Percentiles rank a stretch among this genome's conserved stretches.
phyloP scores from a whole-genome alignment of 2,888 invertebrate genomes.

The Amblyteles armatorius region DNA sequence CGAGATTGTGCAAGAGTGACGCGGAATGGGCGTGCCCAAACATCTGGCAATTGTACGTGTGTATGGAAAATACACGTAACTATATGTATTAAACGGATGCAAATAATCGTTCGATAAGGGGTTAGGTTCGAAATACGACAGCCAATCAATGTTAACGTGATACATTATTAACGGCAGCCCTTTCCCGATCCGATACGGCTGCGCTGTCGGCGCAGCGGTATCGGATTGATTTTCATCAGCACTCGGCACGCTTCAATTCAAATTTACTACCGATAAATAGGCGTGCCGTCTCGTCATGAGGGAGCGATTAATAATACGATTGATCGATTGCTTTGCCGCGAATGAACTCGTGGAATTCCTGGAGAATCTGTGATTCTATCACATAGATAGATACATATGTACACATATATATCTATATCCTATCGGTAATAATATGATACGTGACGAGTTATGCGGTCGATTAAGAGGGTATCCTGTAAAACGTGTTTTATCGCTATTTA shows the following conservation, averaged over 20 bases:
- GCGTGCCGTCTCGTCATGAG: neutral
- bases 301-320: too few relatives aligned
- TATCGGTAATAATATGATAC: neutral
- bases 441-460: neutral
- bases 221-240: neutral
- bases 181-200: too few relatives aligned
- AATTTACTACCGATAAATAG: neutral
- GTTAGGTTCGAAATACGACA: constrained; percentile 3
- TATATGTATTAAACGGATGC: constrained; percentile 20
- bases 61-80: constrained; percentile 11
- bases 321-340: too few relatives aligned
- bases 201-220: neutral
- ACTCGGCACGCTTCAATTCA: neutral
- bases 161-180: neutral
- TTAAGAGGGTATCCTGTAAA: neutral
- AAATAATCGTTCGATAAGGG: constrained; percentile 36
- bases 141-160: neutral
- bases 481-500: neutral
- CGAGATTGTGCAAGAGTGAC: constrained; percentile 57
- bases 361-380: too few relatives aligned
- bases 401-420: neutral
- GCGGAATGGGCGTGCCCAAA: constrained; percentile 37
- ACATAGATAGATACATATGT: too few relatives aligned
- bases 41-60: constrained; percentile 34
- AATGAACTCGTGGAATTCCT: too few relatives aligned